Conservation (phyloP, 1,140 invertebrate species). For the Octopus sinensis region DNA sequence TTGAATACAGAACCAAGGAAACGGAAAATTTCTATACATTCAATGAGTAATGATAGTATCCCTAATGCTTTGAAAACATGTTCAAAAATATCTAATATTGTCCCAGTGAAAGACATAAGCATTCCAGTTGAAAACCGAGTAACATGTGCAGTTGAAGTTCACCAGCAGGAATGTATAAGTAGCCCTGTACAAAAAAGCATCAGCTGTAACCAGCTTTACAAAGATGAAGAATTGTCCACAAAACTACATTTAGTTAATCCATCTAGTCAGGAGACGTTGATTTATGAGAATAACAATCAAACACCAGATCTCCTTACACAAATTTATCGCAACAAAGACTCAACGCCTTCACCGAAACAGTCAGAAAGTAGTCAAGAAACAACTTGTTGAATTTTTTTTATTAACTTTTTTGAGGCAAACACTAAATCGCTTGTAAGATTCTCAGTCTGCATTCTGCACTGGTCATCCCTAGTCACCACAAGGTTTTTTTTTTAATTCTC, state of each 20-base stretch:
- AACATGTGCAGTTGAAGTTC: constrained; percentile 46
- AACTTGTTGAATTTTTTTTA: not conserved
- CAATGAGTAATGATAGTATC: not conserved
- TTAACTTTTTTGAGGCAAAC: no score
- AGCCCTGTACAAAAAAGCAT: not conserved
- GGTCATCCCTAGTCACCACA: no score
- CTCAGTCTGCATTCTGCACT: no score
- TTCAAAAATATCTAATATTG: not conserved
- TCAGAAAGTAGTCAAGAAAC: constrained; percentile 9
- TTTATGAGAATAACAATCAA: not conserved
- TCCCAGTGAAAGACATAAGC: not conserved
- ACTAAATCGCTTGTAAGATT: no score
- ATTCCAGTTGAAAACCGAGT: constrained; percentile 41
- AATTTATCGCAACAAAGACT: not conserved
- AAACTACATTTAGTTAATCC: not conserved
- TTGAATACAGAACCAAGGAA: not conserved
- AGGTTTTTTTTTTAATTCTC: no score
- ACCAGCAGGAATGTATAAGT: constrained; percentile 38
- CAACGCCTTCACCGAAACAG: not conserved
- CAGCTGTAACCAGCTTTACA: no score
- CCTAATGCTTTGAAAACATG: not conserved
- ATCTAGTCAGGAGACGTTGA: not conserved
- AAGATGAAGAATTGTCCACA: not conserved
- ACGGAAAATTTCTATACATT: not conserved
- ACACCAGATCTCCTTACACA: constrained; percentile 1